These are phyloP conservation scores for Nephrotoma appendiculata DNA, from an alignment of 2,888 invertebrate species.

Conservation along the genomic window DNA sequence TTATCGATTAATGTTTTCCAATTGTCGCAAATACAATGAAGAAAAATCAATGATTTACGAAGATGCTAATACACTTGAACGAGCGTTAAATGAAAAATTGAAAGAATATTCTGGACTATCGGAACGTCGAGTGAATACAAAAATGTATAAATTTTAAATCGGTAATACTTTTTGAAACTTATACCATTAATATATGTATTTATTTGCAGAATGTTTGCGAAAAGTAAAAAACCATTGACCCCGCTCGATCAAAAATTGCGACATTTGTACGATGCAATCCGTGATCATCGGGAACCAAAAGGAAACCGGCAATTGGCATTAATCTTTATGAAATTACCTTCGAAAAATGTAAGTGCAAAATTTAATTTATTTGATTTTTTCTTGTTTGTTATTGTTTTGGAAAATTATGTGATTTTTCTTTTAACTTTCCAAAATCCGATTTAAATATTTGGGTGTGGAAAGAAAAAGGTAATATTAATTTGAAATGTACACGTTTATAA, in stretches of 20 bases:
- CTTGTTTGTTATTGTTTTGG: neutral
- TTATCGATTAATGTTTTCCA: conserved; percentile 87
- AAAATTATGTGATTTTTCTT: conserved; percentile 1
- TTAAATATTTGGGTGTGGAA: conserved; percentile 14
- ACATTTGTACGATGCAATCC: conserved; percentile 75
- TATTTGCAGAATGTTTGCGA: conserved; percentile 25
- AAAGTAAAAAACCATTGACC: conserved; percentile 34
- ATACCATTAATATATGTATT: neutral
- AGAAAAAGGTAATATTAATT: conserved; percentile 14
- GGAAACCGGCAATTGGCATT: conserved; percentile 78
- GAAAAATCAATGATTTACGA: conserved; percentile 91
- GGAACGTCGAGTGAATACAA: conserved; percentile 23
- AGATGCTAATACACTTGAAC: conserved; percentile 80
- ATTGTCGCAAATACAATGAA: conserved; percentile 95
- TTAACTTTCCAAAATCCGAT: conserved; percentile 2
- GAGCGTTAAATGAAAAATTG: conserved; percentile 67
- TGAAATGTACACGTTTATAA: conserved; percentile 1
- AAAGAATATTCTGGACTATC: conserved; percentile 52
- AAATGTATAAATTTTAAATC: conserved; percentile 21
- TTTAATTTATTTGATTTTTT: neutral
- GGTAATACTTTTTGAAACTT: conserved; percentile 4
- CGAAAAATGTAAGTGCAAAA: conserved; percentile 47
- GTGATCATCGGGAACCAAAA: conserved; percentile 75
- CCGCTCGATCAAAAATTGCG: conserved; percentile 63
- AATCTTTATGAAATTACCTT: conserved; percentile 90